Conservation (phyloP, 2,113 vertebrate genomes). For the Sorex fumeus region DNA sequence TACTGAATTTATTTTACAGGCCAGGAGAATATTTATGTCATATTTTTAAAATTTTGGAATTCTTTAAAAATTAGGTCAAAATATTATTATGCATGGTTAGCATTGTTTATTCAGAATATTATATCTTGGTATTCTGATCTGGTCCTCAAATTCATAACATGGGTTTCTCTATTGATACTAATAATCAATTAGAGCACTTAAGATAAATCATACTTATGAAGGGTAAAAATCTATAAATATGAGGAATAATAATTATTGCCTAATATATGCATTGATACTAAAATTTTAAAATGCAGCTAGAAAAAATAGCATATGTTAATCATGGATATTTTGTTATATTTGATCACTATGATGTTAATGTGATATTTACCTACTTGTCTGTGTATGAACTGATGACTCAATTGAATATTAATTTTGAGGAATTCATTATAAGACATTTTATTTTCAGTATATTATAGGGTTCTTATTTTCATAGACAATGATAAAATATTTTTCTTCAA, state of each 20-base stretch:
- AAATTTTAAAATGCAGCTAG: neutral
- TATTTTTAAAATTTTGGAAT: neutral
- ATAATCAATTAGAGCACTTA: neutral
- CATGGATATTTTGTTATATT: constrained; percentile 8
- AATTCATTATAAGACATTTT: too few relatives aligned
- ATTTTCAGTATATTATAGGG: too few relatives aligned
- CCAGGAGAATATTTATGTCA: neutral
- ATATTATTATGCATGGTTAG: neutral
- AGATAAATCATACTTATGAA: neutral
- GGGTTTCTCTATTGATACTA: neutral
- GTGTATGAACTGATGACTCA: neutral
- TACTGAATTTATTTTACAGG: neutral
- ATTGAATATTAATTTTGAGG: neutral
- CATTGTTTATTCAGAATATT: neutral
- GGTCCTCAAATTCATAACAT: neutral
- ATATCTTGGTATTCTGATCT: neutral
- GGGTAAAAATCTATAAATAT: neutral
- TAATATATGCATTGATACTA: neutral
- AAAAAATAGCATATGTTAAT: neutral
- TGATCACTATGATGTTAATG: neutral
- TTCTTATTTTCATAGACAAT: too few relatives aligned
- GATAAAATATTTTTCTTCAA: neutral
- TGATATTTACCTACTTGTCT: neutral
- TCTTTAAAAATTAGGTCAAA: too few relatives aligned
- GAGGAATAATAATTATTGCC: neutral